These are phyloP conservation scores for Hyposmocoma kahamanoa DNA, from an alignment of 1,140 invertebrate species.

Conservation along the genomic window DNA sequence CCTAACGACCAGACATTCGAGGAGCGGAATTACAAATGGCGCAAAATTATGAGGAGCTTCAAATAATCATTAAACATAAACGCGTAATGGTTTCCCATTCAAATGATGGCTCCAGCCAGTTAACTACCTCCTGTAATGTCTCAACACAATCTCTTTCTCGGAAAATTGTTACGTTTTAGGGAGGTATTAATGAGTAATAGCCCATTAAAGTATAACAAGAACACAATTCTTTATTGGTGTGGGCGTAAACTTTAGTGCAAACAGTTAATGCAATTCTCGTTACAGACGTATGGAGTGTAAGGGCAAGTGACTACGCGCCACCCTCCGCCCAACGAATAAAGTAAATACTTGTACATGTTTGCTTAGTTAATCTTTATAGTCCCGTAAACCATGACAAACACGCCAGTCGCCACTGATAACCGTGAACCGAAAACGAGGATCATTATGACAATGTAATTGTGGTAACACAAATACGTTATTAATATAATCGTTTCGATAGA, in stretches of 20 bases:
- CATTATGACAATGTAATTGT: too few relatives aligned
- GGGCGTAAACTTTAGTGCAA: conserved; percentile 24
- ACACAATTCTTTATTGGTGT: conserved; percentile 44
- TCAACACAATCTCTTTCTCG: conserved; percentile 57
- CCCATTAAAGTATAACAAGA: conserved; percentile 48
- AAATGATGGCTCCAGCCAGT: conserved; percentile 53
- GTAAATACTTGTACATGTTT: too few relatives aligned
- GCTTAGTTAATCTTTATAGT: too few relatives aligned
- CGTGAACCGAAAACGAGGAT: too few relatives aligned
- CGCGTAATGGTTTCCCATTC: conserved; percentile 59
- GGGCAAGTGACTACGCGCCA: too few relatives aligned
- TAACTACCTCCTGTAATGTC: conserved; percentile 55
- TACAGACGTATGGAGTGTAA: too few relatives aligned
- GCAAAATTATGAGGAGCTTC: conserved; percentile 55
- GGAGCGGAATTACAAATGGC: conserved; percentile 41
- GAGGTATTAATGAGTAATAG: conserved; percentile 60
- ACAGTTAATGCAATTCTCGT: conserved; percentile 18
- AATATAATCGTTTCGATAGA: too few relatives aligned
- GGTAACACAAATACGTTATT: too few relatives aligned
- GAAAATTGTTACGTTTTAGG: conserved; percentile 57
- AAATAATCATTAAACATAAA: conserved; percentile 66
- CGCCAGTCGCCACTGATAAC: too few relatives aligned
- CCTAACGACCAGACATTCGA: conserved; percentile 39
- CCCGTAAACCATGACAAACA: too few relatives aligned
- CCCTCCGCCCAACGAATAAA: too few relatives aligned